Evolutionary conservation across 2,113 vertebrate species (phyloP).

Genomic region (Carollia perspicillata): DNA sequence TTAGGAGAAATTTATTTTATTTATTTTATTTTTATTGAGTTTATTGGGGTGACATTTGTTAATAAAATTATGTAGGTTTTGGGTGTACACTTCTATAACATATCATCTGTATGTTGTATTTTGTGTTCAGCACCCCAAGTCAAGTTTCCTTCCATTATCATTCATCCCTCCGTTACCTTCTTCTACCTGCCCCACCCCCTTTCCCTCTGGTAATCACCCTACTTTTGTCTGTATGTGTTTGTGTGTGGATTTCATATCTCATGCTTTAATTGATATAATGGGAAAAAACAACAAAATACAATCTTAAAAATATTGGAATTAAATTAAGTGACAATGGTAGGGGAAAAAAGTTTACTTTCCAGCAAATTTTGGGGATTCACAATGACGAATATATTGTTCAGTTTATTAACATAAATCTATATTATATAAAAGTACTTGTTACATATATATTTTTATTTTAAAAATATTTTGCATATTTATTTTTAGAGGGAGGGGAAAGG

Average conservation of each 20-base stretch:
- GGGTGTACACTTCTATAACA: too few species aligned
- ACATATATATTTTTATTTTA: background rate
- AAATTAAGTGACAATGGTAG: background rate
- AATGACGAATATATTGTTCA: background rate
- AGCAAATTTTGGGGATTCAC: background rate
- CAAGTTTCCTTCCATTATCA: background rate
- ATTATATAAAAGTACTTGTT: conserved; percentile 12
- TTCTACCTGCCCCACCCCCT: background rate
- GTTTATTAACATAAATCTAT: conserved; percentile 5
- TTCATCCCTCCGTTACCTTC: background rate
- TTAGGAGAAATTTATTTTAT: too few species aligned
- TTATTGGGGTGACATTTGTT: too few species aligned
- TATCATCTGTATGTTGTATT: too few species aligned
- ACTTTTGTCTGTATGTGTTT: background rate
- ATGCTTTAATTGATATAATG: background rate
- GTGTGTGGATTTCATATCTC: background rate
- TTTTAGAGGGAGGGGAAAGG: too few species aligned
- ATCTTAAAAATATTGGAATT: background rate
- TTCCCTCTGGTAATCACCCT: background rate
- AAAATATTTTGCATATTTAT: too few species aligned
- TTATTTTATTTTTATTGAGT: too few species aligned
- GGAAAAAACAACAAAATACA: background rate
- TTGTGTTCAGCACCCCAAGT: background rate
- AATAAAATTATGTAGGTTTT: too few species aligned
- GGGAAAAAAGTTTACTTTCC: background rate